Evolutionary conservation across 2,888 invertebrate species (phyloP), one percentile per base, ranked within the genome.

Genomic region (Lasioglossum malachurum): DNA sequence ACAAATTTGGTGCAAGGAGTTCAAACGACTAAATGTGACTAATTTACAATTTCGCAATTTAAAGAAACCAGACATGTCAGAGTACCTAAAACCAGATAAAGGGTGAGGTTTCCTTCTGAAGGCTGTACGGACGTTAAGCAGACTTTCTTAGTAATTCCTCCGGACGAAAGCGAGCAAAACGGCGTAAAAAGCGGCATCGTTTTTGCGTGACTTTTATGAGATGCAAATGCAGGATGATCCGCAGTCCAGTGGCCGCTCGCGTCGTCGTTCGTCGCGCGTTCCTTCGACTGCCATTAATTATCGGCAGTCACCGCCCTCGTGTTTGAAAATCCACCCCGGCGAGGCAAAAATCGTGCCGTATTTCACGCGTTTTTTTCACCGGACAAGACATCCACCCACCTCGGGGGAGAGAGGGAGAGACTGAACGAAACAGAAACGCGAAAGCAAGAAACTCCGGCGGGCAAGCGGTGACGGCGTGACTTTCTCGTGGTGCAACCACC

Each of bases 341-440:
- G 60, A 60, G 46, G 60, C 71, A 79, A 64, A 75, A 80, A 77
- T 77, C 79, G 53, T 2, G 73, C 53, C 80, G 71, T 60, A 75
- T 75, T 71, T 75, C 83, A 80, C 75, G 14, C 49, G 46, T n/a
- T 67, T 75, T 75, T 80, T 49, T 10, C 74, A 16, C 31, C 35
- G 38, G 73, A 78, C 78, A 23, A 44, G 67, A 82, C 72, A 49
- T 44, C 77, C 49, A 31, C 73, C 64, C 44, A 64, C 72, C 46
- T 41, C 73, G 64, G 79, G 80, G 76, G 12, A n/a, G 57, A n/a
- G 44, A 12, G n/a, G 4, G n/a, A 57, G 41, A 44, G 57, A 75
- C 53, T 16, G 84, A 78, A 77, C 49, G 87, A 83, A 86, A 83
- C 75, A 71, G 87, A 80, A 86, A 87, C 27, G 67, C 84, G 82